phyloP scores from a whole-genome alignment of 2,797 vertebrate genomes.

The Anolis apletophallus region DNA sequence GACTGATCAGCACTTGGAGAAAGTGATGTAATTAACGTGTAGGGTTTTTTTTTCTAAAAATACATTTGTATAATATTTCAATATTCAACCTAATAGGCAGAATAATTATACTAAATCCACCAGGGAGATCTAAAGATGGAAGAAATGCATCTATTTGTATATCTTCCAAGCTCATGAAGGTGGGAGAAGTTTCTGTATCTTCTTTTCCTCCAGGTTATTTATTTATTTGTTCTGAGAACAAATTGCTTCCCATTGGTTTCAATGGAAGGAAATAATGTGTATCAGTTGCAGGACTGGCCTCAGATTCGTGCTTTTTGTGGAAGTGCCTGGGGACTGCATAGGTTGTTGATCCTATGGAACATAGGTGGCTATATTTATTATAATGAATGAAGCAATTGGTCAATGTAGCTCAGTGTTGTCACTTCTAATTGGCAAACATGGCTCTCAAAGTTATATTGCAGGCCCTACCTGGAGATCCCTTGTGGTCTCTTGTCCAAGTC shows the following conservation, averaged over 20 bases:
- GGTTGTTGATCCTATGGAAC: not conserved
- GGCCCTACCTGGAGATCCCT: too few relatives aligned
- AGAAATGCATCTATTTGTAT: not conserved
- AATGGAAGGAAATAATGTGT: not conserved
- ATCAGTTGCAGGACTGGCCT: not conserved
- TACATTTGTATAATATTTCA: not conserved
- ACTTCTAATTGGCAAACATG: too few relatives aligned
- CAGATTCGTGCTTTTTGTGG: not conserved
- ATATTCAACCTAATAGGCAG: not conserved
- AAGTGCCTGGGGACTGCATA: not conserved
- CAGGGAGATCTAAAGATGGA: not conserved
- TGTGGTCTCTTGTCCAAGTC: too few relatives aligned
- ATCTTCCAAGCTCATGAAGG: too few relatives aligned
- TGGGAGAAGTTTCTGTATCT: not conserved
- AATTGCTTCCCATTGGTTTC: not conserved
- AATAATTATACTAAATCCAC: not conserved
- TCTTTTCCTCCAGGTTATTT: too few relatives aligned
- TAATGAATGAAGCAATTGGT: too few relatives aligned
- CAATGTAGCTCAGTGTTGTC: too few relatives aligned
- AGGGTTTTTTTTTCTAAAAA: not conserved
- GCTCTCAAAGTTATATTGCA: too few relatives aligned
- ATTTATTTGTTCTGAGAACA: not conserved
- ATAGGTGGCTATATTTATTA: too few relatives aligned
- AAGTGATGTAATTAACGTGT: slow-evolving; percentile 11
- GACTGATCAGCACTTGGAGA: slow-evolving; percentile 33